Evolutionary conservation across 2,797 vertebrate species (phyloP).

Genomic region (Rousettus madagascariensis): DNA sequence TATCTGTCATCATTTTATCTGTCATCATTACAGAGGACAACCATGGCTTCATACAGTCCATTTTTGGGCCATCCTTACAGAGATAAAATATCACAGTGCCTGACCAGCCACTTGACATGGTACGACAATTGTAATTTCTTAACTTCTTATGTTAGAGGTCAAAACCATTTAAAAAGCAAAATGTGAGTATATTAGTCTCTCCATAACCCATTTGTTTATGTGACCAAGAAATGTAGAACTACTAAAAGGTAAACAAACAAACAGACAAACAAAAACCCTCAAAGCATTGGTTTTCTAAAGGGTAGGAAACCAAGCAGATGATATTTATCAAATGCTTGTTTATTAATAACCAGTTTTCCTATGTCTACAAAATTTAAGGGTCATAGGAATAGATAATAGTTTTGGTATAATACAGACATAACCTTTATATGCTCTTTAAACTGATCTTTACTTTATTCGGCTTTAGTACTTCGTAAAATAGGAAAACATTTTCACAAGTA

Average conservation of each 20-base stretch:
- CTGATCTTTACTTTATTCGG: background rate
- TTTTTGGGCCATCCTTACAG: background rate
- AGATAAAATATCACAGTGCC: background rate
- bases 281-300: background rate
- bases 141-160: slow-evolving; percentile 18
- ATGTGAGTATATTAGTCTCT: background rate
- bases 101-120: background rate
- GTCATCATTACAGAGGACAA: background rate
- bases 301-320: background rate
- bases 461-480: background rate
- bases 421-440: background rate
- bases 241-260: background rate
- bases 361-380: slow-evolving; percentile 9
- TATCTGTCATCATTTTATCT: background rate
- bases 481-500: background rate
- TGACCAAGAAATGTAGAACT: slow-evolving; percentile 6
- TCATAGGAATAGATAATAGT: background rate
- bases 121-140: background rate
- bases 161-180: background rate
- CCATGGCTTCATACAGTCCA: background rate
- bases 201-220: background rate
- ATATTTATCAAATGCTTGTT: slow-evolving; percentile 8
- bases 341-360: slow-evolving; percentile 7
- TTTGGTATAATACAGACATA: background rate
- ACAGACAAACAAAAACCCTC: background rate